Percentiles rank a stretch among this genome's conserved stretches.
Conservation (phyloP, 2,113 vertebrate genomes). For the Pachypanchax playfairii region DNA sequence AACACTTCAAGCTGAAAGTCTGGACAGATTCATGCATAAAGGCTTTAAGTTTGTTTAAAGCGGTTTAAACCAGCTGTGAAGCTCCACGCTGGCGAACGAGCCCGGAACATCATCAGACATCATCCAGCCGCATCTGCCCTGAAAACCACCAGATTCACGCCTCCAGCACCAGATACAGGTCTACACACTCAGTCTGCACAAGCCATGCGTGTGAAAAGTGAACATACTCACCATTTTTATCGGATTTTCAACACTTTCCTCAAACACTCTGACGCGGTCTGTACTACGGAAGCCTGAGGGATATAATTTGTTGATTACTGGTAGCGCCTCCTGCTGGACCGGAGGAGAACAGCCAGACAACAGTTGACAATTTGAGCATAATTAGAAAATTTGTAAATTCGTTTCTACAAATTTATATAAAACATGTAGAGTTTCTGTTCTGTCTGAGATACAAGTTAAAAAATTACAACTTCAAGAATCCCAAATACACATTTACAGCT, state of each 20-base stretch:
- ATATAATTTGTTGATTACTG: background rate
- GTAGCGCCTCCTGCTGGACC: constrained; percentile 52
- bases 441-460: too few relatives aligned
- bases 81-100: constrained; percentile 65
- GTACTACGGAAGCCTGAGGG: rapidly evolving
- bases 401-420: too few relatives aligned
- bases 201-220: rapidly evolving
- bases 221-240: constrained; percentile 57
- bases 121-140: constrained; percentile 60
- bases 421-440: too few relatives aligned
- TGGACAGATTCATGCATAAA: background rate
- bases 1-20: too few relatives aligned
- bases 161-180: background rate
- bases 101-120: background rate
- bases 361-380: too few relatives aligned
- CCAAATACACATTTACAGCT: too few relatives aligned
- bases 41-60: too few relatives aligned
- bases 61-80: constrained; percentile 15
- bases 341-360: background rate
- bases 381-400: too few relatives aligned
- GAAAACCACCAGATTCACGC: background rate
- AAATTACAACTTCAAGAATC: too few relatives aligned
- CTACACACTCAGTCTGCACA: rapidly evolving
- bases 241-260: background rate
- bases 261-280: rapidly evolving